Evolutionary conservation across 2,797 vertebrate species (phyloP).

Genomic region (Chloroceryle amazona): DNA sequence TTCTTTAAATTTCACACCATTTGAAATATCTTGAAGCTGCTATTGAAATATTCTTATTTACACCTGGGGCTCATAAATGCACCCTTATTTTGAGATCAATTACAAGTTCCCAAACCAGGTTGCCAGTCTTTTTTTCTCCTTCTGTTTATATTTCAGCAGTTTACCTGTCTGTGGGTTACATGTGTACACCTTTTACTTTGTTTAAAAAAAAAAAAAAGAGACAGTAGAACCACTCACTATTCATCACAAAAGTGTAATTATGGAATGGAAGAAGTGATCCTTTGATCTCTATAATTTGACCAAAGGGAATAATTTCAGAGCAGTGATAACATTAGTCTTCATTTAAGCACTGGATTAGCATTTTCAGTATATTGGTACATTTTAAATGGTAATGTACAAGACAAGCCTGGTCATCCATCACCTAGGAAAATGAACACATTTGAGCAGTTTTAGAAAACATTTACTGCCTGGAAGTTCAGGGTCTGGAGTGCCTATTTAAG

Average conservation of each 20-base stretch:
- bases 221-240: background rate
- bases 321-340: background rate
- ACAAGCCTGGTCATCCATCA: background rate
- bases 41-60: background rate
- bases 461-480: background rate
- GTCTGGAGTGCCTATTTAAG: background rate
- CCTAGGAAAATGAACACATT: background rate
- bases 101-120: background rate
- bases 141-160: background rate
- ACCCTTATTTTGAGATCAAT: background rate
- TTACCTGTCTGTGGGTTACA: background rate
- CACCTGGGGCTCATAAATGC: rapidly evolving
- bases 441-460: background rate
- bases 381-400: background rate
- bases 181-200: background rate
- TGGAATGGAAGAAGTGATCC: background rate
- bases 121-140: background rate
- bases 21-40: background rate
- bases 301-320: background rate
- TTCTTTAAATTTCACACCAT: background rate
- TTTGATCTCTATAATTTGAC: background rate
- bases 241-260: background rate
- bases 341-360: background rate
- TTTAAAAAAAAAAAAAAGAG: background rate
- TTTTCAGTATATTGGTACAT: background rate